Evolutionary conservation across 2,113 vertebrate genomes (phyloP).

Genomic region (Eretmochelys imbricata): DNA sequence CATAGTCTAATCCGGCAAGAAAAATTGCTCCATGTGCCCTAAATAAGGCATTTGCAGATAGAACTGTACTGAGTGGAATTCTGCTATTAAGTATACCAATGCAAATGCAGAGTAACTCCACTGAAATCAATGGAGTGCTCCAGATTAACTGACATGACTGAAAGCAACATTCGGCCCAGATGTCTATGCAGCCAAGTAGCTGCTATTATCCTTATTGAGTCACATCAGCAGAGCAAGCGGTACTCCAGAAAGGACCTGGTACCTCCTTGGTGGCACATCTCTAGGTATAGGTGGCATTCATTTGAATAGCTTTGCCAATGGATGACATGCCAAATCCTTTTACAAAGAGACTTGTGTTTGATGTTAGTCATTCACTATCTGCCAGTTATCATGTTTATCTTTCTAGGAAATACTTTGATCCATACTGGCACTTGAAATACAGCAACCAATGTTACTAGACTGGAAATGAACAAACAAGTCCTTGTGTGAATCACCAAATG

Average conservation of each 20-base stretch:
- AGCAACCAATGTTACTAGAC: conserved; percentile 70
- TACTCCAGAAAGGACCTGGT: conserved; percentile 28
- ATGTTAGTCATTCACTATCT: conserved; percentile 70
- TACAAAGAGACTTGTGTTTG: conserved; percentile 65
- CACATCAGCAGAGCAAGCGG: conserved; percentile 31
- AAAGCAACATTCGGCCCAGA: conserved; percentile 28
- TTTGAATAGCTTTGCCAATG: conserved; percentile 62
- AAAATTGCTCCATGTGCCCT: background rate
- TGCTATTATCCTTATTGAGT: conserved; percentile 29
- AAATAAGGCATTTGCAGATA: background rate
- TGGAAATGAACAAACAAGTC: conserved; percentile 73
- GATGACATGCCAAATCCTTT: conserved; percentile 64
- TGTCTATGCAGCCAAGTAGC: background rate
- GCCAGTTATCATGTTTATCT: conserved; percentile 74
- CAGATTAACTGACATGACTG: background rate
- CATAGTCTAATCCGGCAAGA: background rate
- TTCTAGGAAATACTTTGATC: conserved; percentile 77
- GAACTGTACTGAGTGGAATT: background rate
- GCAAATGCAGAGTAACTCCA: background rate
- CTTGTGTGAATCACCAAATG: conserved; percentile 68
- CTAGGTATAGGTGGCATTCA: conserved; percentile 61
- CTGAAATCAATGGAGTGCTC: background rate
- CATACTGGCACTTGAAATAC: conserved; percentile 72
- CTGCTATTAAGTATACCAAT: fast-evolving
- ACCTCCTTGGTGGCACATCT: conserved; percentile 66